A percentile compares a stretch with the other conserved stretches of the same genome.
Conservation (phyloP, 2,797 vertebrate species). For the Petrocephalus sullivani region DNA sequence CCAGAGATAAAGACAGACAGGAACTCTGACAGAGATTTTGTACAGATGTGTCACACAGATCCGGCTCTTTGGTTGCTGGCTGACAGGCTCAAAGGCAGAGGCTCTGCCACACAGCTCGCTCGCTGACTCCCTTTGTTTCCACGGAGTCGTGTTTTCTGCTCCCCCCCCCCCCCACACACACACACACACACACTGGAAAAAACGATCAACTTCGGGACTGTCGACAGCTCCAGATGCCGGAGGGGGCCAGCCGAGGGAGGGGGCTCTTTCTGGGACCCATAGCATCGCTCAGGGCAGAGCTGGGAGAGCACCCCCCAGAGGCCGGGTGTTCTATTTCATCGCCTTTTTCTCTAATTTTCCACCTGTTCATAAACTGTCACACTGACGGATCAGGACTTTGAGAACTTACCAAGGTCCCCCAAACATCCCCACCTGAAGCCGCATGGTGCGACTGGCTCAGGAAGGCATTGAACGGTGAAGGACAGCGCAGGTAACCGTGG, state of each 20-base stretch:
- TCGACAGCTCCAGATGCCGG: slow-evolving; percentile 56
- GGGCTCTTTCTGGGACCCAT: slow-evolving; percentile 21
- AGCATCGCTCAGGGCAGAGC: slow-evolving; percentile 25
- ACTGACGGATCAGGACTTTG: slow-evolving; percentile 8
- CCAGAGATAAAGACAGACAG: slow-evolving; percentile 48
- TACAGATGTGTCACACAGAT: slow-evolving; percentile 63
- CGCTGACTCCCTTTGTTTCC: slow-evolving; percentile 31
- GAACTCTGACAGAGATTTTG: slow-evolving; percentile 57
- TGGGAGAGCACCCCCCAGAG: slow-evolving; percentile 11
- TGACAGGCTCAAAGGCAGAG: slow-evolving; percentile 55
- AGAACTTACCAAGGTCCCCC: background rate
- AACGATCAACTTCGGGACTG: slow-evolving; percentile 55
- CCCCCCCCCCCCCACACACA: background rate
- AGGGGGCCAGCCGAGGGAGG: slow-evolving; percentile 40
- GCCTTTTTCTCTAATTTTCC: slow-evolving; percentile 19
- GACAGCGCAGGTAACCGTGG: background rate
- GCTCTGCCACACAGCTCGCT: slow-evolving; percentile 28
- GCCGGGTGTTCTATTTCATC: background rate
- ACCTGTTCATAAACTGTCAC: background rate
- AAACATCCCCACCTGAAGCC: background rate
- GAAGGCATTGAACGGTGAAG: background rate
- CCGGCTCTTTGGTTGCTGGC: slow-evolving; percentile 60
- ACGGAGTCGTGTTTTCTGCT: slow-evolving; percentile 26
- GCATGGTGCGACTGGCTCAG: background rate
- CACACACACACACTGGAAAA: background rate